phyloP scores from a whole-genome alignment of 2,113 vertebrate species.

The Egretta garzetta region DNA sequence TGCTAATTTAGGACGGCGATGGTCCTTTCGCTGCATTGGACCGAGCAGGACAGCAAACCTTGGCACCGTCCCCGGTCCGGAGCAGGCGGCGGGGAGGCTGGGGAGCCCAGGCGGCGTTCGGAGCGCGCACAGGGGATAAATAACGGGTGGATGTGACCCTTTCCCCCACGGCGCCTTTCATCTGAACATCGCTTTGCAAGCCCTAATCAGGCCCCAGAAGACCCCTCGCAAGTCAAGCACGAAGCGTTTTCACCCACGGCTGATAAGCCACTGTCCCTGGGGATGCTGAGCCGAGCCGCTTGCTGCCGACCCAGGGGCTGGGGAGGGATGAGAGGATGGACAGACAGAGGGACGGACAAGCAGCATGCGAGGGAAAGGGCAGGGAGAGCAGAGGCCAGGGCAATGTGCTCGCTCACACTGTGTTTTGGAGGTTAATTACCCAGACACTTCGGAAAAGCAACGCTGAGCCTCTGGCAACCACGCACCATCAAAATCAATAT shows the following conservation, averaged over 20 bases:
- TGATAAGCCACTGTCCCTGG: background rate
- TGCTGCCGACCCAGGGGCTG: background rate
- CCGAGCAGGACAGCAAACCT: background rate
- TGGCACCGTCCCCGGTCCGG: accelerated
- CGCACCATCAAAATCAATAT: background rate
- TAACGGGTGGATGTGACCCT: accelerated
- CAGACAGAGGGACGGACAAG: background rate
- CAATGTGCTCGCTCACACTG: accelerated
- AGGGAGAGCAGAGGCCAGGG: background rate
- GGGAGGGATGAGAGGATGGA: background rate
- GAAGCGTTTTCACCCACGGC: background rate
- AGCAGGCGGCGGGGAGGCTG: background rate
- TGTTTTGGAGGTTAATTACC: background rate
- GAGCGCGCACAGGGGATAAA: accelerated
- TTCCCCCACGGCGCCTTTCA: background rate
- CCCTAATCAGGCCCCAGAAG: background rate
- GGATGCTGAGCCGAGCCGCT: background rate
- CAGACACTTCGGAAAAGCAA: background rate
- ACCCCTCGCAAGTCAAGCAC: background rate
- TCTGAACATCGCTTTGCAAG: background rate
- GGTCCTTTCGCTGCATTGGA: background rate
- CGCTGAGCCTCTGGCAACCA: accelerated
- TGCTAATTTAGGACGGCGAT: background rate
- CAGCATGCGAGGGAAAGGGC: background rate
- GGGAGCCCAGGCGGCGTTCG: background rate